These are phyloP conservation scores for Pseudoatta argentina DNA, from an alignment of 1,140 invertebrate species.

Conservation along the genomic window DNA sequence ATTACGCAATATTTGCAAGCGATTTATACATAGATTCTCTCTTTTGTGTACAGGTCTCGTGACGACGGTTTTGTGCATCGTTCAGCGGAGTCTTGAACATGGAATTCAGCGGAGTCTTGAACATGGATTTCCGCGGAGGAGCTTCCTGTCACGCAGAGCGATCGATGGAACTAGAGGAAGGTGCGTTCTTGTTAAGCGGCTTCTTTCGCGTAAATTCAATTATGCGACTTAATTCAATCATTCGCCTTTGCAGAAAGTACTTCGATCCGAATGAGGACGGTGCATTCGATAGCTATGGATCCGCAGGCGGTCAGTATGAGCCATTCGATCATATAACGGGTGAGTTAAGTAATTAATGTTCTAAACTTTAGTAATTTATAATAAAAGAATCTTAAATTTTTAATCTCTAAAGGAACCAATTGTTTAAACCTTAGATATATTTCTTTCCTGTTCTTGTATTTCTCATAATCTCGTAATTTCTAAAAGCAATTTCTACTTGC, in stretches of 20 bases:
- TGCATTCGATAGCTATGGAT: constrained; percentile 82
- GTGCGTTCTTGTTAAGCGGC: constrained; percentile 66
- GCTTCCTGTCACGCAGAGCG: constrained; percentile 81
- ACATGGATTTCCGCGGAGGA: constrained; percentile 79
- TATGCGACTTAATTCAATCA: constrained; percentile 25
- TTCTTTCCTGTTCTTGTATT: not conserved
- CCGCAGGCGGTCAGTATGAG: constrained; percentile 81
- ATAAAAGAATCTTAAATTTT: not conserved
- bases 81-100: constrained; percentile 78
- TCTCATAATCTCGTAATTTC: not conserved
- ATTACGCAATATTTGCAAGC: not conserved
- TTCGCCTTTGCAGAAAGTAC: constrained; percentile 79
- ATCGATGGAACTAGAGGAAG: constrained; percentile 85
- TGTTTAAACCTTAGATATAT: not conserved
- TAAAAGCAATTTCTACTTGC: not conserved
- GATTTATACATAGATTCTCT: constrained; percentile 32
- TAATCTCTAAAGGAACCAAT: not conserved
- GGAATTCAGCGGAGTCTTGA: constrained; percentile 78
- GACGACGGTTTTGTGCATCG: constrained; percentile 80
- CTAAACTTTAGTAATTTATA: not conserved
- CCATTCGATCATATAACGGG: constrained; percentile 79
- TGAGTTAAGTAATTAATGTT: constrained; percentile 56
- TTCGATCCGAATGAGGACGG: constrained; percentile 83
- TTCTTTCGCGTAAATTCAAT: constrained; percentile 21
- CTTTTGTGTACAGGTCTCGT: constrained; percentile 74